Evolutionary conservation across 2,888 invertebrate species (phyloP), one percentile per base, ranked within the genome.

Genomic region (Aethes cnicana): DNA sequence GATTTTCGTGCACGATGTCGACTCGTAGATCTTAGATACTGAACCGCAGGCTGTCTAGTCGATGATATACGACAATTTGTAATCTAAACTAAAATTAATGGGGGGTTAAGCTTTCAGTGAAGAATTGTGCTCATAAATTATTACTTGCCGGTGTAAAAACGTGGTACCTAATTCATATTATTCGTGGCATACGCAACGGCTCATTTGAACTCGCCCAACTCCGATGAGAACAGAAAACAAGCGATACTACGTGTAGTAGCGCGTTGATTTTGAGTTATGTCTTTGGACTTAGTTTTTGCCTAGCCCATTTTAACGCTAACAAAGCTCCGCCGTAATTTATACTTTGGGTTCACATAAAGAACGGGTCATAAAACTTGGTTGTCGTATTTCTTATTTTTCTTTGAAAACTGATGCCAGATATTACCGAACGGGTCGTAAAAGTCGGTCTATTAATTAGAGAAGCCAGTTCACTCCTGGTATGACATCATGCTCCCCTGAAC

Each of bases 351-450:
- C 62, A 61, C 63, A 79, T 78, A 78, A 77, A 79, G 77, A 81
- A 78, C 76, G 66, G 68, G 44, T 71, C 72, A 74, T 83, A 82
- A n/a, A 84, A 81, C 71, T 72, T 62, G 57, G 66, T 70, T 72
- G 80, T 74, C 80, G 74, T 73, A 69, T 73, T 79, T 79, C 69
- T 81, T 78, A 70, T 81, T 81, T 83, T 84, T 78, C 81, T 81
- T 79, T 77, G 77, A 81, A 84, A 77, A 68, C 55, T 64, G 61
- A 64, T 63, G 62, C 62, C 62, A 68, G 66, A 68, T 63, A 68
- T 69, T 66, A 69, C 69, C 65, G 66, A 72, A 72, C 72, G 56
- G 61, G 62, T 71, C 76, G 71, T 84, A 78, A 84, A 81, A 73
- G 72, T 73, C 69, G 64, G 57, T 76, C 81, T 81, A 84, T 79